Base-by-base conservation (phyloP, 2,888 invertebrate species). In the Xestoiulus laeticollis region DNA sequence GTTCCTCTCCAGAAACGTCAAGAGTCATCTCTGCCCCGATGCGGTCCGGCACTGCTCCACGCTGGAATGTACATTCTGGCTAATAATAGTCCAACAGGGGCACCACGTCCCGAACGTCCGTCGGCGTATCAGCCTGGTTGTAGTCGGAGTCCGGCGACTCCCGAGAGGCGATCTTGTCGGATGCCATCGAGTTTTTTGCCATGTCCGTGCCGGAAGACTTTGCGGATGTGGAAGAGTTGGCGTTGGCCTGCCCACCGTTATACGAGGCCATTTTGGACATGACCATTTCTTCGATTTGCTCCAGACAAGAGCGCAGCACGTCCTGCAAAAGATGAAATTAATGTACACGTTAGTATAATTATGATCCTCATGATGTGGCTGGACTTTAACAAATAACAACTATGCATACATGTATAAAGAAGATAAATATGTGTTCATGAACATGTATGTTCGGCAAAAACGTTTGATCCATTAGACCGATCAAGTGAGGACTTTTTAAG, bases 281-380 rank as follows among this genome's bases (percentile, higher is more conserved):
- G 85, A 90, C 92, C 88, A 90, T 87, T n/a, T 87, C 86, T 88
- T 90, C 90, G 87, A 90, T 89, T 88, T 90, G 89, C 90, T 95
- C 94, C 91, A 96, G 94, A 91, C 96, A 96, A 87, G 95, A 94
- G 90, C 95, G 94, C 82, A 97, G 94, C 90, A 95, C 96, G 90
- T 96, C 96, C 96, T 97, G 93, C 0, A 93, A 93, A 82, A n/a
- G 87, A 48, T 16, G 38, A 85, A n/a, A n/a, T n/a, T n/a, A n/a
- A n/a, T n/a, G n/a, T n/a, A n/a, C n/a, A n/a, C n/a, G n/a, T n/a
- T n/a, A n/a, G n/a, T n/a, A n/a, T n/a, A n/a, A n/a, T n/a, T n/a
- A n/a, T n/a, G n/a, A n/a, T n/a, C n/a, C n/a, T n/a, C n/a, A n/a
- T n/a, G n/a, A n/a, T n/a, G n/a, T n/a, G n/a, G n/a, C n/a, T n/a